phyloP scores from a whole-genome alignment of 1,140 invertebrate genomes.

The Lepidurus packardi region DNA sequence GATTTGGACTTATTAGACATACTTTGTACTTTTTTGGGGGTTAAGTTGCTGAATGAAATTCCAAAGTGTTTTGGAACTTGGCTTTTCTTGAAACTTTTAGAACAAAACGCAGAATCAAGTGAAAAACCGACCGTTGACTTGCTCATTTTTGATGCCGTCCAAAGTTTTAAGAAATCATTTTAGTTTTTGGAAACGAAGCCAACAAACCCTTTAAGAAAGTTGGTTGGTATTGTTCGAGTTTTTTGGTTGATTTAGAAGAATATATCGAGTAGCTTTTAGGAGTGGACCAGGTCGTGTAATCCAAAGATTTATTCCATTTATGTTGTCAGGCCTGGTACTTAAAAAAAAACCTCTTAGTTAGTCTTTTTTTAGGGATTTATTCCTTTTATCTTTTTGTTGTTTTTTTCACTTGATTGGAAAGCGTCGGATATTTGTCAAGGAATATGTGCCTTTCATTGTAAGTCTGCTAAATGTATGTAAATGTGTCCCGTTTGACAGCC shows the following conservation, averaged over 20 bases:
- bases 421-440: background rate
- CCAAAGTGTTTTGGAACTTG: no score
- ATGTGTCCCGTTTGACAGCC: background rate
- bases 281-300: background rate
- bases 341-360: background rate
- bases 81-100: no score
- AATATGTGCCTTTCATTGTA: background rate
- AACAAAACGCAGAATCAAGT: no score
- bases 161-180: no score
- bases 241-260: background rate
- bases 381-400: background rate
- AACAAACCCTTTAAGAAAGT: no score
- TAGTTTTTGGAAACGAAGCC: no score
- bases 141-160: no score
- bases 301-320: slow-evolving; percentile 13
- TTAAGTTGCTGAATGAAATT: no score
- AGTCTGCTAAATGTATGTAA: background rate
- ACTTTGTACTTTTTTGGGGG: no score
- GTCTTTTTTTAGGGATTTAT: background rate
- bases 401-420: background rate
- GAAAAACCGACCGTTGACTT: no score
- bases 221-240: no score
- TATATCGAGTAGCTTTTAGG: background rate
- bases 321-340: slow-evolving; percentile 10
- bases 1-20: no score